Base-by-base conservation (phyloP, 1,140 invertebrate genomes). In the Epicauta chinensis region DNA sequence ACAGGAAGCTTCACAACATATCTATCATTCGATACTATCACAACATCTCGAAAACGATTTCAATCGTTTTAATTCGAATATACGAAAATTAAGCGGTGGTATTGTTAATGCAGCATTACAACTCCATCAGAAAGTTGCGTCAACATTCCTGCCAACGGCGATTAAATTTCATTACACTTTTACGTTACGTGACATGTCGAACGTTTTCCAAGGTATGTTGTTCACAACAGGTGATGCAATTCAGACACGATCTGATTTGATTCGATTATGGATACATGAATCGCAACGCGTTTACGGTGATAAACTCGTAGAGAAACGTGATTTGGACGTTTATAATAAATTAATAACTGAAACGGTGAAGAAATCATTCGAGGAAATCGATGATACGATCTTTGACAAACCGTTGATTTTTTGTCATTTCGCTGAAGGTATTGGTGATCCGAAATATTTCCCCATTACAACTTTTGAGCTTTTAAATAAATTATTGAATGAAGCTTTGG, bases 131-230 rank as follows among this genome's bases (percentile, higher is more conserved):
- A 89, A 85, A 70, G 77, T 96, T 0, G 67, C 81, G 0, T 61
- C 78, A 1, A 81, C 77, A 0, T 96, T 96, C 72, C 72, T 95
- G 38, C 93, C 93, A 3, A 97, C 93, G 0, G 93, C 92, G 6
- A 77, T 91, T 30, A 97, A 96, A 70, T 97, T 97, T 70, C 93
- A 97, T 71, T 97, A 97, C 63, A 78, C 89, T 39, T 97, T 96
- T 71, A 97, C 96, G 71, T 72, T 97, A 29, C 75, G 93, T 55
- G 94, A 97, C 71, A 73, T 97, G 3, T 90, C 91, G 2, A 97
- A 96, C 69, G 88, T 91, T 50, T 91, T 89, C 64, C 85, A 90
- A 76, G 93, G 93, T 12, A 78, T 97, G 30, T 71, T 96, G n/a
- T 94, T 93, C 73, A 80, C 86, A n/a, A 84, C 77, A 47, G 81